Conservation (phyloP, 2,113 vertebrate genomes). For the Lamprologus tigripictilis region DNA sequence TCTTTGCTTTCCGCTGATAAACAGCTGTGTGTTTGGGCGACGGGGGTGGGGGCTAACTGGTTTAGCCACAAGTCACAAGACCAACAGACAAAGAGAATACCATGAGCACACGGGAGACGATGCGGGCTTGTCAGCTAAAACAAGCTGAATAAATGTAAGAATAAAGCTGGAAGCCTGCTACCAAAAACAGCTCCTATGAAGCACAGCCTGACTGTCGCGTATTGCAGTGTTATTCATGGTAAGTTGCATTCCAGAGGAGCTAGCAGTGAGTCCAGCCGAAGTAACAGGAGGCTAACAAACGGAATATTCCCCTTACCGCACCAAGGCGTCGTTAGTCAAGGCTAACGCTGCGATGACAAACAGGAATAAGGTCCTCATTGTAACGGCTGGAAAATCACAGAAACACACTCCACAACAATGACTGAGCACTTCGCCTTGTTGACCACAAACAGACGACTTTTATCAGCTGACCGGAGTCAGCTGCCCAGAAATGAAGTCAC, state of each 20-base stretch:
- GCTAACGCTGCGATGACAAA: constrained; percentile 31
- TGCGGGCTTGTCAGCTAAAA: not conserved
- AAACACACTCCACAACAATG: not conserved
- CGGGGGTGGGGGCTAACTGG: not conserved
- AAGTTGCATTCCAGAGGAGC: not conserved
- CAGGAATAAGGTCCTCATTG: constrained; percentile 48
- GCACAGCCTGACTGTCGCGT: not conserved
- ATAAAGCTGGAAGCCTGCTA: not conserved
- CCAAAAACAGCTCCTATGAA: not conserved
- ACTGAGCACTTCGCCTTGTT: not conserved
- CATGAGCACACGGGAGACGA: not conserved
- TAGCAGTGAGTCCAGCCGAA: not conserved
- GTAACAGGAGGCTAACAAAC: not conserved
- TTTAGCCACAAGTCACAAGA: not conserved
- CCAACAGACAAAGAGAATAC: not conserved
- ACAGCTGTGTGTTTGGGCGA: not conserved
- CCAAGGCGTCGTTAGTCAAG: constrained; percentile 44
- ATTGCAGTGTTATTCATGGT: not conserved
- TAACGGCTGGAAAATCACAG: not conserved
- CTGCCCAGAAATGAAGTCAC: not conserved
- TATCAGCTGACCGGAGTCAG: constrained; percentile 42
- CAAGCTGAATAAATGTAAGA: not conserved
- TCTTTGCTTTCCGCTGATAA: not conserved
- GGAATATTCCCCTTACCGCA: constrained; percentile 49
- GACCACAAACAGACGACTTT: not conserved